Evolutionary conservation across 2,888 invertebrate genomes (phyloP).

Genomic region (Chymomyza procnemis): DNA sequence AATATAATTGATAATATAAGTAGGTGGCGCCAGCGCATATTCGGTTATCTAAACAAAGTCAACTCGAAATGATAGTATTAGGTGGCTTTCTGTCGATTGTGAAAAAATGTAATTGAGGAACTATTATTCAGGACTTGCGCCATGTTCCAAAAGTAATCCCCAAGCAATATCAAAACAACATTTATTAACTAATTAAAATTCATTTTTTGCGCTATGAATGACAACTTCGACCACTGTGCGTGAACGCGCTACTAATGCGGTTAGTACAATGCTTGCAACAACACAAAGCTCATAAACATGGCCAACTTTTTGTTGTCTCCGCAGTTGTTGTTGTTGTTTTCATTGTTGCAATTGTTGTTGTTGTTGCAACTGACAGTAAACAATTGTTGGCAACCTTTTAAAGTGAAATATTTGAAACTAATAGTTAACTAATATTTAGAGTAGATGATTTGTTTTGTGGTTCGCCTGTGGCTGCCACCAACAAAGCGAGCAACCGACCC

Average conservation of each 20-base stretch:
- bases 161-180: no score
- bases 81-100: no score
- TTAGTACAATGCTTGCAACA: slow-evolving; percentile 16
- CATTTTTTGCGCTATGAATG: no score
- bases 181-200: not conserved
- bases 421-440: slow-evolving; percentile 44
- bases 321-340: not conserved
- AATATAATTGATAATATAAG: no score
- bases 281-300: slow-evolving; percentile 25
- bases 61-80: no score
- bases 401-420: slow-evolving; percentile 31
- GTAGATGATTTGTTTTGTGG: slow-evolving; percentile 6
- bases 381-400: slow-evolving; percentile 38
- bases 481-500: not conserved
- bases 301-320: slow-evolving; percentile 4
- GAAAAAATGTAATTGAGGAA: no score
- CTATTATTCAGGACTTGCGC: no score
- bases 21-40: no score
- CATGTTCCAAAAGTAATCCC: no score
- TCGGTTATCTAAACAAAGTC: no score
- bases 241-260: not conserved
- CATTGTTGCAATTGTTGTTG: slow-evolving; percentile 18
- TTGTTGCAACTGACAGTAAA: slow-evolving; percentile 24
- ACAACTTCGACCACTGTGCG: not conserved
- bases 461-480: not conserved